Evolutionary conservation across 2,888 invertebrate genomes (phyloP).

Genomic region (Sinodicranocentrus sp.): DNA sequence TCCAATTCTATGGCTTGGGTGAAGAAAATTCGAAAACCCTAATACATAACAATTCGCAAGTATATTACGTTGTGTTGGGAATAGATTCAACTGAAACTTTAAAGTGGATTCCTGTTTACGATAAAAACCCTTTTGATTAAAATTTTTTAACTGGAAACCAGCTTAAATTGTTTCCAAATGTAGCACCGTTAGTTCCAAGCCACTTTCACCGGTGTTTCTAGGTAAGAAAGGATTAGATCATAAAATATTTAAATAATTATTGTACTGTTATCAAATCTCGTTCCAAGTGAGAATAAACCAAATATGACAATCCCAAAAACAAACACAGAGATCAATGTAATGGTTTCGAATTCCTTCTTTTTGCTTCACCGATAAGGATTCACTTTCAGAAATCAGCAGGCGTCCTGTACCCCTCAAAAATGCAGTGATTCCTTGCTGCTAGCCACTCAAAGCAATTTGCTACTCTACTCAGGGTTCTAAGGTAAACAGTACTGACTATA

Average conservation of each 20-base stretch:
- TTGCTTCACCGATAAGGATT: not conserved
- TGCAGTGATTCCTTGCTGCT: conserved; percentile 5
- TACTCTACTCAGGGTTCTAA: conserved; percentile 16
- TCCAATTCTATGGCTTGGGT: conserved; percentile 4
- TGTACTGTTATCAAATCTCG: conserved; percentile 59
- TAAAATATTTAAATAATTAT: conserved; percentile 43
- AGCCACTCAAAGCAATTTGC: conserved; percentile 41
- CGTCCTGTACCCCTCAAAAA: conserved; percentile 55
- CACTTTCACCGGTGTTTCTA: conserved; percentile 58
- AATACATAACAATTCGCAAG: not conserved
- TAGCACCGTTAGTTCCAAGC: conserved; percentile 64
- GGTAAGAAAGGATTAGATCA: conserved; percentile 29
- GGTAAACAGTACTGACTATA: conserved; percentile 53
- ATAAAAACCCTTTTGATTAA: not conserved
- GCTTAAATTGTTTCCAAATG: conserved; percentile 19
- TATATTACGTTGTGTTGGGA: too few relatives aligned
- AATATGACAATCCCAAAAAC: conserved; percentile 50
- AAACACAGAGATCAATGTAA: conserved; percentile 38
- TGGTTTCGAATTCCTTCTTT: conserved; percentile 20
- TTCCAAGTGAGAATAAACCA: conserved; percentile 53
- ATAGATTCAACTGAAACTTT: too few relatives aligned
- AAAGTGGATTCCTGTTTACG: too few relatives aligned
- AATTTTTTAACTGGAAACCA: conserved; percentile 6
- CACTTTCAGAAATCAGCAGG: conserved; percentile 26
- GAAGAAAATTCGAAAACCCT: not conserved